Percentiles rank a stretch among this genome's conserved stretches.
Conservation (phyloP, 1,140 invertebrate species). For the Oedothorax gibbosus region DNA sequence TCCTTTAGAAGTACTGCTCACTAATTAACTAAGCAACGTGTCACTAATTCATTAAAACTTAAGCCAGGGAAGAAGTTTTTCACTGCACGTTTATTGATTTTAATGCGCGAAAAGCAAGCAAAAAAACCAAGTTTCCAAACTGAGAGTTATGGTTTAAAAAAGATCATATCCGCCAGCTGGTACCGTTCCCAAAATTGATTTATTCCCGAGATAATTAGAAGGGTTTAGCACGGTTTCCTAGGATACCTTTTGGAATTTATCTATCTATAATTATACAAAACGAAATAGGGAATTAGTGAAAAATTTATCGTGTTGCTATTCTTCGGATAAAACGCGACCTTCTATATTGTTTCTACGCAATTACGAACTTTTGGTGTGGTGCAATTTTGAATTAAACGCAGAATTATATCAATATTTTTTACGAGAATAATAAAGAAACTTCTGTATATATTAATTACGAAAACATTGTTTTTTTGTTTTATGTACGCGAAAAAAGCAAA, state of each 20-base stretch:
- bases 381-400: no score
- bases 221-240: constrained; percentile 15
- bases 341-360: no score
- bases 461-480: no score
- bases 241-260: constrained; percentile 17
- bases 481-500: no score
- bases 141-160: constrained; percentile 50
- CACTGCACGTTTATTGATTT: constrained; percentile 38
- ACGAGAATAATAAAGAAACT: no score
- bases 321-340: no score
- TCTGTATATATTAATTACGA: no score
- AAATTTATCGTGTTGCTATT: no score
- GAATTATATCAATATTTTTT: no score
- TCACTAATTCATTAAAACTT: constrained; percentile 53
- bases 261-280: constrained; percentile 6
- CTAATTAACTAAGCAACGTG: constrained; percentile 47
- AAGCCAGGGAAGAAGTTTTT: constrained; percentile 26
- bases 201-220: constrained; percentile 52
- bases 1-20: background rate
- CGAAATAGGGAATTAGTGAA: no score
- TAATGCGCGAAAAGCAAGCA: constrained; percentile 27
- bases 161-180: constrained; percentile 46
- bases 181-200: constrained; percentile 44
- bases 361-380: no score
- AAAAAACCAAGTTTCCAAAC: constrained; percentile 45